Percentiles rank a stretch among this genome's conserved stretches.
phyloP scores from a whole-genome alignment of 2,888 invertebrate genomes.

The Mesopsocus fuscifrons region DNA sequence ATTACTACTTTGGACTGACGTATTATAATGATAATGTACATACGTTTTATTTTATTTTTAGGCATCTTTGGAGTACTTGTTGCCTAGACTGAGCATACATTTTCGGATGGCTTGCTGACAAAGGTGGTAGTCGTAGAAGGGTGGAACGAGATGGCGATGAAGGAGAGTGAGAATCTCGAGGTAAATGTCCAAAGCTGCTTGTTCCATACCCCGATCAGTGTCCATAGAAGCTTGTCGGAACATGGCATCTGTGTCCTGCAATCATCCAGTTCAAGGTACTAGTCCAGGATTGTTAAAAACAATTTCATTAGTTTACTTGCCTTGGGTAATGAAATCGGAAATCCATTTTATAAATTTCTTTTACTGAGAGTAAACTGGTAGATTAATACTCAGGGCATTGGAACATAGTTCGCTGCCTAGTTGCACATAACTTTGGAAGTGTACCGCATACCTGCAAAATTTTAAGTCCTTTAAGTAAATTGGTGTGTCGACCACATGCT shows the following conservation, averaged over 20 bases:
- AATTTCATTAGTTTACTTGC: no score
- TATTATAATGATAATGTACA: no score
- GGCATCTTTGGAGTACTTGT: conserved; percentile 18
- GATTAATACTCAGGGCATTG: neutral
- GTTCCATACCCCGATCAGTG: conserved; percentile 39
- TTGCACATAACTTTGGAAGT: no score
- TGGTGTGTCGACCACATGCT: conserved; percentile 45
- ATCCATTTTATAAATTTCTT: neutral
- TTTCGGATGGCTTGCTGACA: conserved; percentile 52
- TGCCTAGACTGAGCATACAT: conserved; percentile 47
- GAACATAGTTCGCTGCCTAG: no score
- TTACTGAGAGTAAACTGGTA: no score
- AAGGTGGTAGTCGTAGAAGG: conserved; percentile 53
- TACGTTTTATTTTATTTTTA: no score
- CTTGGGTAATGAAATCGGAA: no score
- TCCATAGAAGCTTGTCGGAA: conserved; percentile 39
- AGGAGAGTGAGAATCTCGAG: conserved; percentile 44
- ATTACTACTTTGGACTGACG: no score
- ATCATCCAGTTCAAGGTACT: neutral
- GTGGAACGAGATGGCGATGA: conserved; percentile 45
- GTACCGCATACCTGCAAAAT: conserved; percentile 38
- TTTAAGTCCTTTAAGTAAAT: conserved; percentile 54
- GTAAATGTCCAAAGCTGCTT: conserved; percentile 42
- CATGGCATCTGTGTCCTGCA: conserved; percentile 48
- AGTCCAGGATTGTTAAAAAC: neutral